Conservation (phyloP, 2,888 invertebrate species). For the Sinotaia quadrata region DNA sequence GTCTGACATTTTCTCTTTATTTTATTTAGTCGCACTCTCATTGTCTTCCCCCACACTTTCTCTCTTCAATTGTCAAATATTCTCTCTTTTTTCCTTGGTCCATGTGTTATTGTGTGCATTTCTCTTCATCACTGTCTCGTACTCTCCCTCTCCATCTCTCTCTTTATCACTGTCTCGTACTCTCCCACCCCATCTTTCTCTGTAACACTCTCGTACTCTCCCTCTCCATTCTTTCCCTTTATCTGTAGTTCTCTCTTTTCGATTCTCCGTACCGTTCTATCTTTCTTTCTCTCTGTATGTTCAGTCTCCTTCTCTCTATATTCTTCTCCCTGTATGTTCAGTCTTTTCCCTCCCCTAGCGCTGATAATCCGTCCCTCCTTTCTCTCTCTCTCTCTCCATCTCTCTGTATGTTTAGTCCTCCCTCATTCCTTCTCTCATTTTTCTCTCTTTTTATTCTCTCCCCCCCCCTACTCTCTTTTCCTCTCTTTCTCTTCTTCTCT, state of each 20-base stretch:
- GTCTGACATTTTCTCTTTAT: too few species aligned
- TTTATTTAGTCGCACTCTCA: too few species aligned
- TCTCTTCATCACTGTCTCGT: conserved; percentile 1
- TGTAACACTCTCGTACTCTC: neutral
- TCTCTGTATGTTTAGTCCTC: too few species aligned
- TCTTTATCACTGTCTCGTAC: neutral
- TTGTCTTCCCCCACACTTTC: too few species aligned
- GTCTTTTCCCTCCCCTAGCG: too few species aligned
- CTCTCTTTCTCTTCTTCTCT: neutral
- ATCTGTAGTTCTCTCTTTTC: neutral
- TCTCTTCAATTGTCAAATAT: too few species aligned
- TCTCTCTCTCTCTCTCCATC: too few species aligned
- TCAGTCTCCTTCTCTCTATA: neutral
- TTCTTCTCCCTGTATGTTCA: too few species aligned
- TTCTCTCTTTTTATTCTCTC: neutral
- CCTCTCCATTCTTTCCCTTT: neutral
- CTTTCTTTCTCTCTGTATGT: neutral
- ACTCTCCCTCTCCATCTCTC: conserved; percentile 10
- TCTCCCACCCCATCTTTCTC: neutral
- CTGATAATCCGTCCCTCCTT: too few species aligned
- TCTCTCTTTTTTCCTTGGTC: too few species aligned
- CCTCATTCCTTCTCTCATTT: neutral
- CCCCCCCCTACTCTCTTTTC: neutral
- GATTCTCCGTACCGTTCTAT: neutral
- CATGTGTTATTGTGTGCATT: too few species aligned